These are phyloP conservation scores for Pristis pectinata DNA, from an alignment of 2,797 vertebrate genomes.

Conservation along the genomic window DNA sequence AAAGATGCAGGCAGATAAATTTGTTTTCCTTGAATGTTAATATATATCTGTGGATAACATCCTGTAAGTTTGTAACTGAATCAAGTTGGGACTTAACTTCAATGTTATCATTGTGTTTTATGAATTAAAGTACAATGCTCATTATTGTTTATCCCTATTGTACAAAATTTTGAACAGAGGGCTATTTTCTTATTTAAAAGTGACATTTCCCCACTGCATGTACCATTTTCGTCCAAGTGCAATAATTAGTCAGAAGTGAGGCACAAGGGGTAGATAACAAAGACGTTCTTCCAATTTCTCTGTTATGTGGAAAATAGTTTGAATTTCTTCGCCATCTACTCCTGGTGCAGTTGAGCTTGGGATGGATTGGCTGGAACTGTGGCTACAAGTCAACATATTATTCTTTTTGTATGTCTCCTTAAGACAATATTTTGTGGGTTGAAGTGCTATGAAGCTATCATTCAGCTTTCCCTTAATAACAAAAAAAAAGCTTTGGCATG, in stretches of 20 bases:
- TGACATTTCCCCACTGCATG: background rate
- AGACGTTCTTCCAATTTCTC: background rate
- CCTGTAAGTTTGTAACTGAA: too few species aligned
- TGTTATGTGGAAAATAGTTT: background rate
- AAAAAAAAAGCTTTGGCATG: background rate
- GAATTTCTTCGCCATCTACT: background rate
- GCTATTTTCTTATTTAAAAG: background rate
- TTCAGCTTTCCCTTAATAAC: background rate
- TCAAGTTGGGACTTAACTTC: background rate
- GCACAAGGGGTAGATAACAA: background rate
- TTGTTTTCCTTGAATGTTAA: background rate
- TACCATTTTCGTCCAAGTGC: background rate
- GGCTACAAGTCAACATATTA: background rate
- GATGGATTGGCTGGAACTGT: background rate
- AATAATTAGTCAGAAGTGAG: background rate
- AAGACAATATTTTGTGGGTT: background rate
- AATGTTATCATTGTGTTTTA: background rate
- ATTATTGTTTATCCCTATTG: background rate
- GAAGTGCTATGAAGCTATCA: background rate
- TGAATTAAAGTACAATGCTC: background rate
- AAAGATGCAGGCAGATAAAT: background rate
- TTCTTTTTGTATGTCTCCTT: background rate
- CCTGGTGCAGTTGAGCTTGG: too few species aligned
- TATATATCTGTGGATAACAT: too few species aligned
- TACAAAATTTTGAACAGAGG: background rate